A percentile compares a stretch with the other conserved stretches of the same genome.
These are phyloP conservation scores for Samia ricini DNA, from an alignment of 1,140 invertebrate genomes.

Conservation along the genomic window DNA sequence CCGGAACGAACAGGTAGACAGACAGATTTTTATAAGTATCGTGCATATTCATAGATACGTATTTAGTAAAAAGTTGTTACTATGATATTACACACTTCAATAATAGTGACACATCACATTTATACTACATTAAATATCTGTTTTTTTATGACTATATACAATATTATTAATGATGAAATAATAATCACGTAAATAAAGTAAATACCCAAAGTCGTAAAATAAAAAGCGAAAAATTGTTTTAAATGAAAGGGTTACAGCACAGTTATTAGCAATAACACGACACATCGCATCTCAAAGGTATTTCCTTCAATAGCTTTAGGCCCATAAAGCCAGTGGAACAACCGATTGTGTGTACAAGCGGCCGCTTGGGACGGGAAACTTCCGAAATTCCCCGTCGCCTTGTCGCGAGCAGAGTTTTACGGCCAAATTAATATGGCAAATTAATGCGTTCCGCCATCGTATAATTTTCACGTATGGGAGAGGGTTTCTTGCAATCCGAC, in stretches of 20 bases:
- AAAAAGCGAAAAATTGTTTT: slow-evolving; percentile 26
- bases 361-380: slow-evolving; percentile 64
- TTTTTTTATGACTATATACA: no score
- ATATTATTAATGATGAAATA: no score
- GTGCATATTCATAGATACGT: no score
- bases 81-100: no score
- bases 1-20: no score
- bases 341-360: slow-evolving; percentile 67
- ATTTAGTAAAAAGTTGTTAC: no score
- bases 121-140: no score
- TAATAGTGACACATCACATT: no score
- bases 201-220: slow-evolving; percentile 12
- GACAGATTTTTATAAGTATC: no score
- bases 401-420: slow-evolving; percentile 77
- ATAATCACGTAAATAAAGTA: neutral
- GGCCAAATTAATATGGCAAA: slow-evolving; percentile 79
- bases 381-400: slow-evolving; percentile 59
- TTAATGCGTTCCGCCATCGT: slow-evolving; percentile 74
- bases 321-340: slow-evolving; percentile 57
- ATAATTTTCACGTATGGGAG: slow-evolving; percentile 64
- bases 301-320: slow-evolving; percentile 52
- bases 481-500: slow-evolving; percentile 61
- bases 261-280: slow-evolving; percentile 54
- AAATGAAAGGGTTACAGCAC: slow-evolving; percentile 34
- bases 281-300: slow-evolving; percentile 42